Evolutionary conservation across 2,888 invertebrate species (phyloP), one percentile per base, ranked within the genome.

Genomic region (Eilema depressum): DNA sequence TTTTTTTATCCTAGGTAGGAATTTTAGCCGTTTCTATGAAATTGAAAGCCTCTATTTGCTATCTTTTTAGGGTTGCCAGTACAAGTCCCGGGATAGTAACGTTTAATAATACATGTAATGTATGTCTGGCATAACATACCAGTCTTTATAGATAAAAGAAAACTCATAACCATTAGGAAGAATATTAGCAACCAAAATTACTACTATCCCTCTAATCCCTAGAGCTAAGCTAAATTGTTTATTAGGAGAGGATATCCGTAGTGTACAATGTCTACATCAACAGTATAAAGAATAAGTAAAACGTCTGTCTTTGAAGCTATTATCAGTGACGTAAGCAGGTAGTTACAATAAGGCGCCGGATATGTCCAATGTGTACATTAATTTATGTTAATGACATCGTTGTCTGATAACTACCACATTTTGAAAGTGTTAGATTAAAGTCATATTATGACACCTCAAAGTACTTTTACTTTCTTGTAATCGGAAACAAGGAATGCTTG

Each of bases 341-440:
- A 14, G 47, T 57, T 37, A 37, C 11, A 30, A n/a, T 62, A 63
- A 33, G 12, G 53, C 14, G 20, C 23, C 12, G 14, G 47, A 30
- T n/a, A n/a, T n/a, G n/a, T n/a, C n/a, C n/a, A 69, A 59, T 65
- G 59, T 17, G 57, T 57, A 11, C 25, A 56, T 61, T 61, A 25
- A 69, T 65, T 65, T 61, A n/a, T 62, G 66, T 62, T 66, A 62
- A 70, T 62, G 56, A 47, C 64, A 53, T 53, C 65, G 60, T 69
- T 61, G 28, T 30, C 33, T 69, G 65, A 69, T 65, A 63, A 60
- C 64, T 69, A 28, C 23, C 33, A 41, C 28, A 47, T 47, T 61
- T 30, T 33, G 26, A 30, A 65, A 65, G 23, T 60, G 65, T 64
- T 10, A 69, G 53, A 69, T 65, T 65, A 65, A 30, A 65, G 69